A percentile compares a stretch with the other conserved stretches of the same genome.
Evolutionary conservation across 1,140 invertebrate species (phyloP).

Genomic region (Neodiprion pinetum): DNA sequence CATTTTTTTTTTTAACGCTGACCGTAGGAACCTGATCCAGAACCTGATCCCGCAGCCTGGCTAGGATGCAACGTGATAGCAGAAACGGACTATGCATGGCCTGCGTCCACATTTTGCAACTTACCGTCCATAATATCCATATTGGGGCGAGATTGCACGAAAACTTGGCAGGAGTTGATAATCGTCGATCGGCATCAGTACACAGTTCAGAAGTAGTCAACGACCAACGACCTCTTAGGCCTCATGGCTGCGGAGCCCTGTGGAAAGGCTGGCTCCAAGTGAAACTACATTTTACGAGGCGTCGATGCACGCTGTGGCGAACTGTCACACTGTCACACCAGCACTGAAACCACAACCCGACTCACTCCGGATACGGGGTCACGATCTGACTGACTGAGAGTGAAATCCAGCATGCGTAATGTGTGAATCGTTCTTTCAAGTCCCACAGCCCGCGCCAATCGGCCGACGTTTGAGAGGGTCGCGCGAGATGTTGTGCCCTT

Average conservation of each 20-base stretch:
- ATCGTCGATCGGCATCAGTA: neutral
- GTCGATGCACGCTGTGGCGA: neutral
- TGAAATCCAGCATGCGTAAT: neutral
- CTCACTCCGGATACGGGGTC: neutral
- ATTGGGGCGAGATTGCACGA: neutral
- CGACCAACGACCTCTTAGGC: neutral
- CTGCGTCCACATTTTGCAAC: neutral
- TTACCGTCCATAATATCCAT: constrained; percentile 44
- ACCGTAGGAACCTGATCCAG: too few species aligned
- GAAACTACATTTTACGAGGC: neutral
- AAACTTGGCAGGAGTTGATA: neutral
- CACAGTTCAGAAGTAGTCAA: constrained; percentile 1
- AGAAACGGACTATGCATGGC: too few species aligned
- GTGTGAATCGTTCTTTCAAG: too few species aligned
- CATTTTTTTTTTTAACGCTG: too few species aligned
- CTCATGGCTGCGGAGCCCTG: neutral
- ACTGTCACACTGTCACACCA: neutral
- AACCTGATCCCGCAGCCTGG: too few species aligned
- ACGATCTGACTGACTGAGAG: neutral
- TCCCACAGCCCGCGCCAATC: neutral
- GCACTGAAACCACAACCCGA: neutral
- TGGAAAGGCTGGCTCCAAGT: neutral
- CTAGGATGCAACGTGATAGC: too few species aligned
- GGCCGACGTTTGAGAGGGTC: neutral
- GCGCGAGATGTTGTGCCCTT: constrained; percentile 6